Conservation (phyloP, 2,113 vertebrate genomes). For the Ctenomys sociabilis region DNA sequence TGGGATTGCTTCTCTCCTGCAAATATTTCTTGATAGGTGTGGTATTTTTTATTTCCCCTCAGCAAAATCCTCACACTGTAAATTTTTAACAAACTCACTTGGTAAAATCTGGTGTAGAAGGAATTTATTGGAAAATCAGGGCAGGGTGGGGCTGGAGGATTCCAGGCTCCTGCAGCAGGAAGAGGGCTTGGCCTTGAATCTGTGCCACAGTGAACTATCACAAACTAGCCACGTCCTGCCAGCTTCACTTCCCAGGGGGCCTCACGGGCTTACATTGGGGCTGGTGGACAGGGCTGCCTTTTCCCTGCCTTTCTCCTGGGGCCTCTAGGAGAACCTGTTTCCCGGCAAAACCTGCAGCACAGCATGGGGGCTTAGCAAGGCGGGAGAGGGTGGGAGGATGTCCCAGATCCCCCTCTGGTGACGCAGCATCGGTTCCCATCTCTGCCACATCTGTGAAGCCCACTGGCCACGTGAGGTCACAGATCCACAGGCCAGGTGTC, state of each 20-base stretch:
- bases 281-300: too few species aligned
- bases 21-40: neutral
- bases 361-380: too few species aligned
- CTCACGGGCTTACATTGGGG: neutral
- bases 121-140: neutral
- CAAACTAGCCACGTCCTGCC: neutral
- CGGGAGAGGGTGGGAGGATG: too few species aligned
- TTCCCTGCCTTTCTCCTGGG: neutral
- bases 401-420: neutral
- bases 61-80: neutral
- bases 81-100: neutral
- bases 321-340: neutral
- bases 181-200: neutral
- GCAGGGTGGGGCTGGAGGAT: neutral
- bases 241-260: accelerated
- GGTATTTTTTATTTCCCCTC: neutral
- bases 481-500: neutral
- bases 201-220: neutral
- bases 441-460: neutral
- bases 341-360: neutral
- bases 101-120: neutral
- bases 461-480: neutral
- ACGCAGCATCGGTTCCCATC: neutral
- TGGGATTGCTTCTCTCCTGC: neutral
- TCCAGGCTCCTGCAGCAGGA: neutral